Evolutionary conservation across 2,113 vertebrate species (phyloP).

Genomic region (Psilopsiagon aymara): DNA sequence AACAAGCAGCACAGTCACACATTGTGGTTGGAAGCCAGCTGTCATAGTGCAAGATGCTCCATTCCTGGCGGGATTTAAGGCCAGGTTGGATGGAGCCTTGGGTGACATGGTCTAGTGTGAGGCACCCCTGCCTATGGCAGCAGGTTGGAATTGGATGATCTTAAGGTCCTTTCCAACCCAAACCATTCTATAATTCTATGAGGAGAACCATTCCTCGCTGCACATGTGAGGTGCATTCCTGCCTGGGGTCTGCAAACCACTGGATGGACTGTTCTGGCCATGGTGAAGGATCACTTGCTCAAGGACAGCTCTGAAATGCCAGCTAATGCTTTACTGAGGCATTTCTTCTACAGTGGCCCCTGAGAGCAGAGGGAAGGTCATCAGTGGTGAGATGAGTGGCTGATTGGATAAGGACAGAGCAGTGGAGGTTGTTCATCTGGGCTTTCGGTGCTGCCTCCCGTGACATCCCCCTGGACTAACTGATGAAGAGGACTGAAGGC

Average conservation of each 20-base stretch:
- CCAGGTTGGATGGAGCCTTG: background rate
- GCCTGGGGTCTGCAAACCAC: background rate
- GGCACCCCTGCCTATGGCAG: background rate
- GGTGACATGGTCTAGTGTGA: background rate
- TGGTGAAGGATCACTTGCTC: background rate
- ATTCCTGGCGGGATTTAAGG: background rate
- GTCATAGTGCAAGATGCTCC: background rate
- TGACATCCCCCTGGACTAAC: background rate
- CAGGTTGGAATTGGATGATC: background rate
- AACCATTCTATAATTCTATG: background rate
- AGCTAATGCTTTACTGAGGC: background rate
- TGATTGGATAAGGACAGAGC: background rate
- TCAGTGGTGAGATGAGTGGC: background rate
- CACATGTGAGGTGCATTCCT: background rate
- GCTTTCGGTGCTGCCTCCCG: background rate
- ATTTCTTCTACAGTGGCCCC: background rate
- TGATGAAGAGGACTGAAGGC: background rate
- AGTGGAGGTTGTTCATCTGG: background rate
- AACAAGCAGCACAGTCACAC: fast-evolving
- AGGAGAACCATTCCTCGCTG: background rate
- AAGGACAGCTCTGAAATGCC: background rate
- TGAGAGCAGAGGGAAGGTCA: background rate
- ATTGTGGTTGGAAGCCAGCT: fast-evolving
- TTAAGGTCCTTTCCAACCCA: background rate
- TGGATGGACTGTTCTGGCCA: background rate